These are phyloP conservation scores for Euproctis similis DNA, from an alignment of 2,888 invertebrate species.

Conservation along the genomic window DNA sequence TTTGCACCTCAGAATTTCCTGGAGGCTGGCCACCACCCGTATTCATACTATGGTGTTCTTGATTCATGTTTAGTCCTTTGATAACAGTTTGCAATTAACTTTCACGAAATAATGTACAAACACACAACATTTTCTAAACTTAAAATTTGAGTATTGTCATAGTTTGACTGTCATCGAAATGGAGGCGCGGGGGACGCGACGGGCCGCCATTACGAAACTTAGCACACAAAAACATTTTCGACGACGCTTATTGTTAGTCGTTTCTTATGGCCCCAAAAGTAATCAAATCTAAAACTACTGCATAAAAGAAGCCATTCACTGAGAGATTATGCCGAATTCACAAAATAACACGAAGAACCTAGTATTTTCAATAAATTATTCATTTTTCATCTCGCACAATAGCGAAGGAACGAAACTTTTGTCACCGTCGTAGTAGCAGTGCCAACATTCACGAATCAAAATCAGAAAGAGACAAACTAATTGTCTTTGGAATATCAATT, in stretches of 20 bases:
- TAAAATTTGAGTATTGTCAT: constrained; percentile 70
- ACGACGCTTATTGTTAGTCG: neutral
- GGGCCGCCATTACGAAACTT: constrained; percentile 79
- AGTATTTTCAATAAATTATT: no score
- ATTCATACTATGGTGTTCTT: constrained; percentile 73
- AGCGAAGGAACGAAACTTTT: constrained; percentile 50
- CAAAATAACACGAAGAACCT: no score
- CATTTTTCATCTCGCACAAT: no score
- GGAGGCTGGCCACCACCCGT: constrained; percentile 77
- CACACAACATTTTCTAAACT: constrained; percentile 63
- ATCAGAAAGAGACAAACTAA: no score
- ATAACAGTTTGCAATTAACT: constrained; percentile 30
- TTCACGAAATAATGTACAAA: constrained; percentile 50
- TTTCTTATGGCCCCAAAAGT: neutral
- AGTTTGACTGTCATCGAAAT: constrained; percentile 79
- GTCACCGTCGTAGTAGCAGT: constrained; percentile 39
- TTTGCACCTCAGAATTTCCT: constrained; percentile 72
- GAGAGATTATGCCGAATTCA: no score
- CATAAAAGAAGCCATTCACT: neutral
- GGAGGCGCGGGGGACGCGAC: constrained; percentile 81
- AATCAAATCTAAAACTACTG: neutral
- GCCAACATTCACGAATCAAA: constrained; percentile 31
- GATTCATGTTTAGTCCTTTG: constrained; percentile 64
- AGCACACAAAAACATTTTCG: constrained; percentile 70
- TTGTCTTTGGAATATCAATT: no score